Conservation (phyloP, 2,888 invertebrate genomes). For the Embidobia sp. region DNA sequence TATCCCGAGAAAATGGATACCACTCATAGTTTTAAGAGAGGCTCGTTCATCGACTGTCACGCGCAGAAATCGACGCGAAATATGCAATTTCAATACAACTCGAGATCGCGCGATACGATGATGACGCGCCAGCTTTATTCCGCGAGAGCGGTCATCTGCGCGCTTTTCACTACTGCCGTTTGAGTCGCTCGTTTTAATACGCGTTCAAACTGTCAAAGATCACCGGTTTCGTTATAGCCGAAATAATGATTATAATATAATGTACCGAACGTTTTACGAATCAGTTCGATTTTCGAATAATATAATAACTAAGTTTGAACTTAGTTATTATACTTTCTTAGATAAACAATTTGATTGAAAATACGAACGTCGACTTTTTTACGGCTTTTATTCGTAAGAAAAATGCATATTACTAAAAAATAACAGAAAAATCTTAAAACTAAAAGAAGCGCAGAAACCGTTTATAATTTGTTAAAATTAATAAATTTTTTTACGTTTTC, state of each 20-base stretch:
- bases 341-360: no score
- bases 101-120: conserved; percentile 40
- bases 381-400: no score
- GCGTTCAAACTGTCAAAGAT: conserved; percentile 50
- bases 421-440: no score
- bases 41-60: conserved; percentile 66
- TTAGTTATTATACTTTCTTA: no score
- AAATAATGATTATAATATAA: conserved; percentile 35
- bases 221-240: conserved; percentile 26
- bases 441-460: no score
- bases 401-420: no score
- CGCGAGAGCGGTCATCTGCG: conserved; percentile 18
- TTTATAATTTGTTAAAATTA: no score
- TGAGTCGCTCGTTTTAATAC: conserved; percentile 49
- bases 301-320: no score
- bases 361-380: no score
- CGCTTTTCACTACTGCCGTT: conserved; percentile 41
- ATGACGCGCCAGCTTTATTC: conserved; percentile 55
- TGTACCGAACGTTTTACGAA: no score
- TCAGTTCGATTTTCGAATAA: no score
- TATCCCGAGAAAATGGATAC: conserved; percentile 60
- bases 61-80: conserved; percentile 65
- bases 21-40: conserved; percentile 66
- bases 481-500: no score
- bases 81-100: conserved; percentile 67